Evolutionary conservation across 2,113 vertebrate genomes (phyloP).

Genomic region (Mustelus asterias): DNA sequence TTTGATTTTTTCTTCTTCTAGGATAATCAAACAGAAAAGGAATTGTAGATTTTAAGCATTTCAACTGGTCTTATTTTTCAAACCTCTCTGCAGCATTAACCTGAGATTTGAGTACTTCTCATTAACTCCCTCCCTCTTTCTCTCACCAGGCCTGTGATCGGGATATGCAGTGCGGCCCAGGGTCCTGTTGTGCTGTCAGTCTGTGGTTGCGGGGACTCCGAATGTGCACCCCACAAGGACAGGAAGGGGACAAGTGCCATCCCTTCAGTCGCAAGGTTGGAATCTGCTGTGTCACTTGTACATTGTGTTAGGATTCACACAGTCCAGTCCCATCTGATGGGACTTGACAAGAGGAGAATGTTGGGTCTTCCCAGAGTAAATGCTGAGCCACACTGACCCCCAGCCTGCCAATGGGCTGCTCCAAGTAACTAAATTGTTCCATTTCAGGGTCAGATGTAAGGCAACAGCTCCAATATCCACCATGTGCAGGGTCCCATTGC

Average conservation of each 20-base stretch:
- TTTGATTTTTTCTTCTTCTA: too few relatives aligned
- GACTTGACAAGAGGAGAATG: background rate
- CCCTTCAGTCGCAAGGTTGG: constrained; percentile 80
- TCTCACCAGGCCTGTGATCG: constrained; percentile 70
- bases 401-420: background rate
- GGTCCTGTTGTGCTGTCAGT: constrained; percentile 82
- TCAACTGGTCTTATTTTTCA: background rate
- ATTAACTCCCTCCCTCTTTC: constrained; percentile 1
- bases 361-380: background rate
- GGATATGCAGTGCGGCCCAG: constrained; percentile 70
- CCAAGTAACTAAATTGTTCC: background rate
- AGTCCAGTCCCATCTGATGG: background rate
- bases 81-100: background rate
- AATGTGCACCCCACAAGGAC: constrained; percentile 77
- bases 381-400: background rate
- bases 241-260: constrained; percentile 78
- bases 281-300: background rate
- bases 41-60: background rate
- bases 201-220: constrained; percentile 80
- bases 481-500: background rate
- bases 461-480: background rate
- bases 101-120: background rate
- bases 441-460: background rate
- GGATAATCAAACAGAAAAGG: background rate
- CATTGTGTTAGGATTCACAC: background rate